Evolutionary conservation across 2,888 invertebrate genomes (phyloP), one percentile per base, ranked within the genome.

Genomic region (Drosophila antonietae): DNA sequence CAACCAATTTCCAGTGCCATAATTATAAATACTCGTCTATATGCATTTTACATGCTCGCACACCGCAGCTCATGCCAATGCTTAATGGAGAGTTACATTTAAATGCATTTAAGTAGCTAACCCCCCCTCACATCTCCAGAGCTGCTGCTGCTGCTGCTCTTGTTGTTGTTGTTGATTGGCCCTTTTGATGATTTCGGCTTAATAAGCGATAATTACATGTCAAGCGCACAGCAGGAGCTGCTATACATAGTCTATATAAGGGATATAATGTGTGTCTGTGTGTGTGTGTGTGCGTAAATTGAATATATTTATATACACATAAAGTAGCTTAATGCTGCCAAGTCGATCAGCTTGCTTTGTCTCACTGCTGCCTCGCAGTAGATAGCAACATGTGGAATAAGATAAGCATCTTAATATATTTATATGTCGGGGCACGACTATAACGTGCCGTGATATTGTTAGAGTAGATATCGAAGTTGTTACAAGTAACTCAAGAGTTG

Each of bases 81-180:
- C 67, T 81, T 76, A 89, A 89, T 85, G 80, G 83, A 68, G 90
- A 75, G 73, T 56, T 80, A 68, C 84, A 90, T 90, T 88, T 88
- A 85, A 85, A 89, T 90, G 77, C 77, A 88, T 89, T 90, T 89
- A 86, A 86, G 88, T 90, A 80, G 83, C 88, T 75, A 73, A 77
- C 78, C 75, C 75, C 51, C 51, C 66, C 14, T 0, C n/a, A 15
- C 28, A 5, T 28, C 43, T n/a, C 43, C 43, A 9, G 41, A 8
- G 37, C 5, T 37, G 20, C 6, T 23, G 33, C 5, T 31, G 12
- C 7, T 12, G 10, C 12, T n/a, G 33, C 1, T 14, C 14, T 2
- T 53, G 37, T 5, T 37, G 20, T 15, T 23, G 39, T 39, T 67
- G 64, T 73, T 73, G 78, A 78, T 79, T 78, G 74, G 67, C 69